These are phyloP conservation scores for Tetranychus truncatus DNA, from an alignment of 2,888 invertebrate genomes.

Conservation along the genomic window DNA sequence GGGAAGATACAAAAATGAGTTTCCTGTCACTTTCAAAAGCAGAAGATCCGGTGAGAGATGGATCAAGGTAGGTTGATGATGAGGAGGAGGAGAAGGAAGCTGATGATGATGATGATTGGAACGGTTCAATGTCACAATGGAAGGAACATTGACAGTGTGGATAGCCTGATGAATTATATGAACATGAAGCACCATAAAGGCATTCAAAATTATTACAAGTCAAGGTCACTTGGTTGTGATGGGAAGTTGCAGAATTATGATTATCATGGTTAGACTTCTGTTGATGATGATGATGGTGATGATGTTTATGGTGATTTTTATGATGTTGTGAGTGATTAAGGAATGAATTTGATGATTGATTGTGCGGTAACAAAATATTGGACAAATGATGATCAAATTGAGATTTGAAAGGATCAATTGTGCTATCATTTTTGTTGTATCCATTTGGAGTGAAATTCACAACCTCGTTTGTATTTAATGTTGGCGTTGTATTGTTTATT, in stretches of 20 bases:
- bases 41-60: neutral
- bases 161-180: conserved; percentile 3
- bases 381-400: too few relatives aligned
- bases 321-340: neutral
- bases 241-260: neutral
- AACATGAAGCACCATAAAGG: conserved; percentile 4
- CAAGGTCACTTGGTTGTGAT: neutral
- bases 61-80: neutral
- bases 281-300: neutral
- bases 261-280: neutral
- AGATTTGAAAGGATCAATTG: neutral
- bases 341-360: neutral
- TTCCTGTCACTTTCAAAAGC: neutral
- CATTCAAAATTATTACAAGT: neutral
- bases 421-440: neutral
- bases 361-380: too few relatives aligned
- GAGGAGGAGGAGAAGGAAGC: neutral
- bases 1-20: neutral
- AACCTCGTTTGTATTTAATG: neutral
- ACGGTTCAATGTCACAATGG: neutral
- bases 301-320: neutral
- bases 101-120: neutral
- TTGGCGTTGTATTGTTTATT: neutral
- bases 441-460: neutral
- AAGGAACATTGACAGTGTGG: neutral